Conservation (phyloP, 2,113 vertebrate genomes). For the Pterophyllum scalare region DNA sequence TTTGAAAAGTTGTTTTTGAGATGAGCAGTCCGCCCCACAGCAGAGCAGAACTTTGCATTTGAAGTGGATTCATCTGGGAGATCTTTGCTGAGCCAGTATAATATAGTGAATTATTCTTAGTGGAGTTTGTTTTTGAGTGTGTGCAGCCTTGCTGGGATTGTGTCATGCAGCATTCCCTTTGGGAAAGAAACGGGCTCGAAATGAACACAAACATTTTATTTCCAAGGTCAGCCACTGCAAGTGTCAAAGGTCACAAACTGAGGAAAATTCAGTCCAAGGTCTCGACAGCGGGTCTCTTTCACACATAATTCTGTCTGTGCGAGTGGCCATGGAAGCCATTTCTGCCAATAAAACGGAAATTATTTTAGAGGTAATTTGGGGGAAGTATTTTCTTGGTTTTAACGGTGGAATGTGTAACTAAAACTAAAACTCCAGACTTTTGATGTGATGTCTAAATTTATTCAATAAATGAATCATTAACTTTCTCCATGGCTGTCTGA, state of each 20-base stretch:
- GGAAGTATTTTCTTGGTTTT: background rate
- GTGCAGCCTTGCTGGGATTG: background rate
- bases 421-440: background rate
- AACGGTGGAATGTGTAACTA: too few relatives aligned
- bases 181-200: background rate
- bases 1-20: too few relatives aligned
- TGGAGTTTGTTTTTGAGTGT: background rate
- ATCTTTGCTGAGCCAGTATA: background rate
- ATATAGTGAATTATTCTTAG: background rate
- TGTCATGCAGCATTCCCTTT: background rate
- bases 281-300: accelerated
- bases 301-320: background rate
- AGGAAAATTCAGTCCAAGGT: background rate
- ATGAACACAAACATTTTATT: background rate
- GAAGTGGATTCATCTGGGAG: background rate
- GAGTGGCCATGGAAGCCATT: accelerated
- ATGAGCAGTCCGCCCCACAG: too few relatives aligned
- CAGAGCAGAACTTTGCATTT: too few relatives aligned
- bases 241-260: background rate
- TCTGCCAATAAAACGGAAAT: background rate
- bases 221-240: background rate
- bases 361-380: background rate
- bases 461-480: background rate
- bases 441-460: background rate
- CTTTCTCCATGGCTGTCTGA: background rate